A percentile compares a stretch with the other conserved stretches of the same genome.
These are phyloP conservation scores for Bedellia somnulentella DNA, from an alignment of 2,888 invertebrate genomes.

Conservation along the genomic window DNA sequence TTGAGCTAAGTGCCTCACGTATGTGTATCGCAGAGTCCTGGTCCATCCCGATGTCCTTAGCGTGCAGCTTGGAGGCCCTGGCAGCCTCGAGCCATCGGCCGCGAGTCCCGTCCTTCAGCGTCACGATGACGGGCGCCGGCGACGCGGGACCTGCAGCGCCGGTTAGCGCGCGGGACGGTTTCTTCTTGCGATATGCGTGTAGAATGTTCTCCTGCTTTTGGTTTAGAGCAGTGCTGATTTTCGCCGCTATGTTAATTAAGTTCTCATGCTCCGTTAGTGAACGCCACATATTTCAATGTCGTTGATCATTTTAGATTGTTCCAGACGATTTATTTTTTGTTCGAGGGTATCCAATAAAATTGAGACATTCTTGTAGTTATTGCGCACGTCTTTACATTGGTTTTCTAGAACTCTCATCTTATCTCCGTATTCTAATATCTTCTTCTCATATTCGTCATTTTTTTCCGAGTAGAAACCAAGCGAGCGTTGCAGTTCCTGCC, in stretches of 20 bases:
- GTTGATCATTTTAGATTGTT: slow-evolving; percentile 6
- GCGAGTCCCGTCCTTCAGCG: slow-evolving; percentile 1
- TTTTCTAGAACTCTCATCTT: slow-evolving; percentile 8
- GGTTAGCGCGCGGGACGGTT: no score
- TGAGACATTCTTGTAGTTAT: slow-evolving; percentile 8
- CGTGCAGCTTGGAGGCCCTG: not conserved
- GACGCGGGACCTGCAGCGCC: no score
- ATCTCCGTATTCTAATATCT: no score
- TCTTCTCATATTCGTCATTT: slow-evolving; percentile 7
- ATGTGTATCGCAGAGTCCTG: no score
- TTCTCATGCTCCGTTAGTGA: slow-evolving; percentile 2
- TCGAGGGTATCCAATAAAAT: slow-evolving; percentile 7
- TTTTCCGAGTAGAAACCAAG: slow-evolving; percentile 6
- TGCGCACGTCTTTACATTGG: slow-evolving; percentile 5
- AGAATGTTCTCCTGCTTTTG: slow-evolving; percentile 1
- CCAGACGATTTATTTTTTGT: slow-evolving; percentile 7
- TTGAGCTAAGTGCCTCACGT: no score
- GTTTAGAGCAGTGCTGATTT: not conserved
- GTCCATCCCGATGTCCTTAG: not conserved
- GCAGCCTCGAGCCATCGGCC: slow-evolving; percentile 6
- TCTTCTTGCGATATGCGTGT: not conserved
- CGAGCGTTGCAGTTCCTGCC: not conserved
- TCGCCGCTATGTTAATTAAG: not conserved
- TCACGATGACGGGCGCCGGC: slow-evolving; percentile 1
- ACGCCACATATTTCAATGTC: slow-evolving; percentile 6